These are phyloP conservation scores for Phyllostomus hastatus DNA, from an alignment of 2,113 vertebrate species.

Conservation along the genomic window DNA sequence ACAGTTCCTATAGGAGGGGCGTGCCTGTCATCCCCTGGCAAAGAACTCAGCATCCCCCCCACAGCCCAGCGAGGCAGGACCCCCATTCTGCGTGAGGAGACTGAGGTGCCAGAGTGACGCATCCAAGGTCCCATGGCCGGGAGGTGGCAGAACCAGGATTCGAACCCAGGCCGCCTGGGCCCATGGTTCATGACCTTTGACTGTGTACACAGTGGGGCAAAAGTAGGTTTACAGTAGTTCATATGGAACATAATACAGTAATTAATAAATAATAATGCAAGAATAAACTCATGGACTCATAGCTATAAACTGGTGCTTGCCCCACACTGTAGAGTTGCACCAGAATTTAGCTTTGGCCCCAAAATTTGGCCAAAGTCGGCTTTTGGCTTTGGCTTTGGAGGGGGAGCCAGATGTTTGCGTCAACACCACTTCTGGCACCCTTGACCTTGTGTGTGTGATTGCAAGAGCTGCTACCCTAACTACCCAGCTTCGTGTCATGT, in stretches of 20 bases:
- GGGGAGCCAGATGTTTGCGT: background rate
- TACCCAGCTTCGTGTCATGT: background rate
- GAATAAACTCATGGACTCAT: too few relatives aligned
- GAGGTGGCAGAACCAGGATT: too few relatives aligned
- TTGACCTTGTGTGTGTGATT: background rate
- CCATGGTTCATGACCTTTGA: too few relatives aligned
- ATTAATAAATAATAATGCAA: too few relatives aligned
- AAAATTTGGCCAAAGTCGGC: background rate
- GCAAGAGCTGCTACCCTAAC: accelerated
- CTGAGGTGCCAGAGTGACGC: background rate
- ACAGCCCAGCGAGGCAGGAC: background rate
- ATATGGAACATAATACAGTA: too few relatives aligned
- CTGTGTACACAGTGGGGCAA: too few relatives aligned
- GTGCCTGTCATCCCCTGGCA: background rate
- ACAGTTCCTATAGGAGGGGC: accelerated
- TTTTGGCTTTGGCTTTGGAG: background rate
- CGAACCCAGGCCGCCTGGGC: too few relatives aligned
- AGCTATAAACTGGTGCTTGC: background rate
- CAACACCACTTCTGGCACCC: too few relatives aligned
- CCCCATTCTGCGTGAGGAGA: too few relatives aligned
- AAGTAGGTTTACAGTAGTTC: too few relatives aligned
- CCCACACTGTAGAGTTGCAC: background rate
- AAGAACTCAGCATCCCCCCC: background rate
- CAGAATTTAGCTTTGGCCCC: background rate
- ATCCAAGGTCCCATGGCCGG: too few relatives aligned